A percentile compares a stretch with the other conserved stretches of the same genome.
Conservation (phyloP, 2,113 vertebrate genomes). For the Pelmatolapia mariae region DNA sequence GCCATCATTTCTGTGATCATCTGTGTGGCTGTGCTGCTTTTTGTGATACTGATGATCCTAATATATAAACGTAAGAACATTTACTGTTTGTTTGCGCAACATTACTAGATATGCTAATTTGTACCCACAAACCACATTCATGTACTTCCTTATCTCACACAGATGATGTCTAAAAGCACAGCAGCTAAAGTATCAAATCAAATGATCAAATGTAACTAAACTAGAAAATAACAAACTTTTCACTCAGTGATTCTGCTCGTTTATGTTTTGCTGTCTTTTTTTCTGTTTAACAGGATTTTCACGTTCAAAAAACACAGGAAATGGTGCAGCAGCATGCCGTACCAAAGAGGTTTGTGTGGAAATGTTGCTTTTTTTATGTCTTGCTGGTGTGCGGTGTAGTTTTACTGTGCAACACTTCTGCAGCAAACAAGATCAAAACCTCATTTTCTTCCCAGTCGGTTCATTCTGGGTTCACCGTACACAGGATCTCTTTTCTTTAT, state of each 20-base stretch:
- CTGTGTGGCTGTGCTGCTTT: not conserved
- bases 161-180: not conserved
- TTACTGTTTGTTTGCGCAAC: not conserved
- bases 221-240: too few relatives aligned
- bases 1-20: rapidly evolving
- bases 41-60: not conserved
- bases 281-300: not conserved
- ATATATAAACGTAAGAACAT: conserved; percentile 10
- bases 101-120: not conserved
- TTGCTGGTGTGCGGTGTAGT: not conserved
- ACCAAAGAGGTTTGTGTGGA: not conserved
- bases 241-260: not conserved
- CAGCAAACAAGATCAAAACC: not conserved
- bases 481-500: not conserved
- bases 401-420: not conserved
- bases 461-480: rapidly evolving
- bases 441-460: not conserved
- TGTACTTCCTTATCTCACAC: not conserved
- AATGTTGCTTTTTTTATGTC: not conserved
- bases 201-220: not conserved
- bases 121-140: not conserved
- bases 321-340: not conserved
- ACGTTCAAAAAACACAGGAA: not conserved
- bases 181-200: not conserved
- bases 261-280: not conserved